Base-by-base conservation (phyloP, 2,797 vertebrate genomes). In the Coracias cyanogaster region DNA sequence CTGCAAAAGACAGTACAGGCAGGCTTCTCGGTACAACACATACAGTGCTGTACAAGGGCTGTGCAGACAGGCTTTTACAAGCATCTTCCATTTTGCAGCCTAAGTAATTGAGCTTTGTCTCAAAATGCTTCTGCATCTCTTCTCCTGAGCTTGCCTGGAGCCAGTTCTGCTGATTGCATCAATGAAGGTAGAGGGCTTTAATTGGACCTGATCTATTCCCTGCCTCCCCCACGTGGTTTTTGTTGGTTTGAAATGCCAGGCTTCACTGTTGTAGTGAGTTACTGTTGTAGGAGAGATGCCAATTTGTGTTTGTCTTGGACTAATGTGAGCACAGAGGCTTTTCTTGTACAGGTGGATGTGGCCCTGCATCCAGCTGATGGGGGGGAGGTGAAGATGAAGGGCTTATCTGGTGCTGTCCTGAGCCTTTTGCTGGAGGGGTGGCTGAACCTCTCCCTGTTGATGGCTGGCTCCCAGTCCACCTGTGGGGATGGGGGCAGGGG, bases 301-400 rank as follows among this genome's bases (percentile, higher is more conserved):
- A 0, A 15, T 43, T 51, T 71, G 25, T 16, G 35, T 67, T 90
- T 78, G 29, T 22, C 25, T 91, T 3, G 9, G 49, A 61, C 24
- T 45, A 31, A 0, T 0, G 2, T 0, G 3, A 62, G 12, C 33
- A 6, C 9, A 57, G 77, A 37, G 29, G 25, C 48, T 91, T 84
- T 73, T 33, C 61, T 61, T 2, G 0, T 29, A 48, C 8, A 10
- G 61, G n/a, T 43, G 61, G 52, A 70, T 39, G n/a, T 49, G 51
- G 17, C 21, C 28, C 41, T 20, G 33, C 39, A 57, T 60, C 48
- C 28, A 21, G 52, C 18, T 77, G 58, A 31, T 45, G 78, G n/a
- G 39, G 26, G 65, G 31, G 48, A 90, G 25, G 2, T 20, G 17
- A 33, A 74, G 26, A 8, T 80, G 39, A 45, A 86, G 15, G 31